Conservation (phyloP, 2,113 vertebrate genomes). For the Nestor notabilis region DNA sequence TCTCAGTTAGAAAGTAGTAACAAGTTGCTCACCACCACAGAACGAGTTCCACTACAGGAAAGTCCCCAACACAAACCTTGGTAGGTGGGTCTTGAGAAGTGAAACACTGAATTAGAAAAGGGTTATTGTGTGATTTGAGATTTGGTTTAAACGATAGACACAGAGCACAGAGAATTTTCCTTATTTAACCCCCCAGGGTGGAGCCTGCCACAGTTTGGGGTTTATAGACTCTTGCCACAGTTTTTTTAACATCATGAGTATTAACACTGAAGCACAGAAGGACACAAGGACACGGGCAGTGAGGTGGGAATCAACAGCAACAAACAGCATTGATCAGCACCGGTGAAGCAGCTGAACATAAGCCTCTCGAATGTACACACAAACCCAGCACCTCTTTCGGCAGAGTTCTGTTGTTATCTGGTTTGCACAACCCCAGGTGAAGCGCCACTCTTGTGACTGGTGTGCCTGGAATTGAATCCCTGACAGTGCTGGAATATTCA, state of each 20-base stretch:
- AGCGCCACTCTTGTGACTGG: not conserved
- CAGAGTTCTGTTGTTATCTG: not conserved
- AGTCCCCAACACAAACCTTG: not conserved
- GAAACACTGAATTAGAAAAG: not conserved
- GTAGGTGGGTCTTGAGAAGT: not conserved
- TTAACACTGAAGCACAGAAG: not conserved
- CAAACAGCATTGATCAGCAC: rapidly evolving
- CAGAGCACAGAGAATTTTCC: not conserved
- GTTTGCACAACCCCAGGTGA: too few species aligned
- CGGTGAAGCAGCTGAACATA: not conserved
- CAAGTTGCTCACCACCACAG: not conserved
- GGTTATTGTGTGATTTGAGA: not conserved
- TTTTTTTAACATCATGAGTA: not conserved
- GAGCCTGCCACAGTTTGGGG: not conserved
- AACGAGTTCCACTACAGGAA: not conserved
- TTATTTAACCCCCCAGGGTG: not conserved
- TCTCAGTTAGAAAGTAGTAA: not conserved
- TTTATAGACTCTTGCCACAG: not conserved
- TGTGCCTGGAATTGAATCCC: not conserved
- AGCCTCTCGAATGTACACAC: too few species aligned
- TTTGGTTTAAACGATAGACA: not conserved
- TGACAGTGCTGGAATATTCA: not conserved
- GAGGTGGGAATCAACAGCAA: not conserved
- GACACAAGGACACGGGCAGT: not conserved
- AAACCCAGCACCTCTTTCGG: not conserved